Evolutionary conservation across 2,888 invertebrate genomes (phyloP), one percentile per base, ranked within the genome.

Genomic region (Phyllotreta cruciferae): DNA sequence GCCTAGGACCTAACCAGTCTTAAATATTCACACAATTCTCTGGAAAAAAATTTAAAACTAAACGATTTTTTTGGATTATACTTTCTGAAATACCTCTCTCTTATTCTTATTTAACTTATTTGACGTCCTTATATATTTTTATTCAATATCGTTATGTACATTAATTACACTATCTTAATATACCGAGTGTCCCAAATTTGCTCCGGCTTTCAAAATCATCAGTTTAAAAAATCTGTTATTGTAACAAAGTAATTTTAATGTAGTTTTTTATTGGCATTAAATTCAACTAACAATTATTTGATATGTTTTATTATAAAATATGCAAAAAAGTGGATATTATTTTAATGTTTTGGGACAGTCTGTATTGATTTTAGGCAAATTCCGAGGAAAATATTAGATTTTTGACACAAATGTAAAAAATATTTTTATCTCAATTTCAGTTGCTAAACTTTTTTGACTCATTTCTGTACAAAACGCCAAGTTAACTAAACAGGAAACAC

Each of bases 1-100:
- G 49, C 62, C 73, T 74, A 73, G 62, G 66, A 69, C 39, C 80
- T 80, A 81, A 78, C 79, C 81, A 81, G 81, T 81, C 81, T 81
- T 80, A 75, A 78, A 74, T 73, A 77, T 78, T 79, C 79, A 79
- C 78, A 75, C 80, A 77, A 37, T 52, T 52, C 50, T n/a, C 9
- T n/a, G n/a, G n/a, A 50, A 50, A 50, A 49, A 50, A 50, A 50
- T 36, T 11, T 9, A 34, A 10, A 50, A 36, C 37, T 52, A 10
- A 52, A 52, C 24, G 24, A 24, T 24, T 24, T 47, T 47, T 47
- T 47, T 13, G 7, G 11, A 44, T 34, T 14, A 47, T n/a, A 13
- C 14, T 47, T n/a, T 14, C 24, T 14, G 47, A 24, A 47, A 44
- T 44, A 44, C 44, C 7, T 11, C 44, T 14, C 44, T 44, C 24